Evolutionary conservation across 2,113 vertebrate species (phyloP), one percentile per base, ranked within the genome.

Genomic region (Dromiciops gliroides): DNA sequence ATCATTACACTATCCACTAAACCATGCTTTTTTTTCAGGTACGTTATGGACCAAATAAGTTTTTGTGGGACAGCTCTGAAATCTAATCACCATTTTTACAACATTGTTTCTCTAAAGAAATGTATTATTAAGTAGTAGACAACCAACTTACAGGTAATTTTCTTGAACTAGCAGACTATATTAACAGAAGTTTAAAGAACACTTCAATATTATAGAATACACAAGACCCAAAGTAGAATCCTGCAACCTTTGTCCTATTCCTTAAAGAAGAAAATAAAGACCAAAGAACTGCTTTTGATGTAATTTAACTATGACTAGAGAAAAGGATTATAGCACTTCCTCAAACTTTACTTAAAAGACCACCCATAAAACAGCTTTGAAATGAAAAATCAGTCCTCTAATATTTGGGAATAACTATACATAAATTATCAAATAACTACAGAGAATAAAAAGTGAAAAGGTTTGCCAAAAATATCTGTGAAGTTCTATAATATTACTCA

Each of bases 401-500:
- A 28, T 83, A 47, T 51, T 75, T 67, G 22, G n/a, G 37, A 88
- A 24, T n/a, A 3, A 1, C 48, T 83, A 26, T 37, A 67, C 12
- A 67, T 25, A 26, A 51, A 51, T 14, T 51, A 12, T 88, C 11
- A 23, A 48, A 51, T 14, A 75, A 83, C 49, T 28, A 16, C 92
- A 89, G 28, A 2, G 25, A 16, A 89, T 83, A 95, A 48, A 92
- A 91, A 89, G 94, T 89, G 90, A 97, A 95, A 37, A 92, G 51
- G 16, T 52, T 53, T 89, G 22, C 16, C 56, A 94, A 92, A 83
- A 44, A 83, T 16, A 75, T n/a, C 37, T 83, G n/a, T 91, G 9
- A 95, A 75, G 14, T 89, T 94, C 92, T 56, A 93, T 26, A 91
- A 60, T 92, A 53, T 67, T 94, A 94, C 0, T 88, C 47, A 92